A percentile compares a stretch with the other conserved stretches of the same genome.
Evolutionary conservation across 2,888 invertebrate genomes (phyloP).

Genomic region (Drosophila limbata): DNA sequence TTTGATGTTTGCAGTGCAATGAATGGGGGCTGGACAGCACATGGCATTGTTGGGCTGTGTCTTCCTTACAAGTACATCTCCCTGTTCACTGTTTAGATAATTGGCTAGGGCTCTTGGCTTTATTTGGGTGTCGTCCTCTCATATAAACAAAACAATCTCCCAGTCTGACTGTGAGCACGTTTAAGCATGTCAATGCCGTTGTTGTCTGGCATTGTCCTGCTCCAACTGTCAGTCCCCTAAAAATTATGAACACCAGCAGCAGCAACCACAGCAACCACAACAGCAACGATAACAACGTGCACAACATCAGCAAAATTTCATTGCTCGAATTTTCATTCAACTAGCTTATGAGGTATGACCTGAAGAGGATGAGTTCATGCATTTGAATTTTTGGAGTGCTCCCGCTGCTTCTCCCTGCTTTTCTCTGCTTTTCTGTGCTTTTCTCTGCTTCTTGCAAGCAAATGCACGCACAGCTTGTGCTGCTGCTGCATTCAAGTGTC

Average conservation of each 20-base stretch:
- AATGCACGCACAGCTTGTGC: slow-evolving; percentile 15
- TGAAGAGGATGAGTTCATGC: slow-evolving; percentile 37
- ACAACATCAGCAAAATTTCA: slow-evolving; percentile 41
- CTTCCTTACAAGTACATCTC: neutral
- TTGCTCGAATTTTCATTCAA: slow-evolving; percentile 62
- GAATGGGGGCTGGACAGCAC: slow-evolving; percentile 20
- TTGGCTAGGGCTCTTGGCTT: slow-evolving; percentile 31
- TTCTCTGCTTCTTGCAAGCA: slow-evolving; percentile 2
- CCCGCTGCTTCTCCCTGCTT: neutral
- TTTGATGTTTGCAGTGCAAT: slow-evolving; percentile 14
- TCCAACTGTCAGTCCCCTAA: slow-evolving; percentile 49
- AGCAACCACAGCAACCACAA: slow-evolving; percentile 10
- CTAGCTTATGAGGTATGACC: slow-evolving; percentile 66
- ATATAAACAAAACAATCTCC: slow-evolving; percentile 31
- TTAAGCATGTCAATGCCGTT: slow-evolving; percentile 61
- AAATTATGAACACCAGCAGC: slow-evolving; percentile 56
- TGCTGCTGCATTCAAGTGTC: slow-evolving; percentile 50
- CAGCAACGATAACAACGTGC: slow-evolving; percentile 27
- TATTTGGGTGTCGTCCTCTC: slow-evolving; percentile 2
- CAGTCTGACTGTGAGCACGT: slow-evolving; percentile 48
- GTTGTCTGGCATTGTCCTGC: slow-evolving; percentile 35
- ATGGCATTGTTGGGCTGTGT: slow-evolving; percentile 15
- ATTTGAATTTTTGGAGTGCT: slow-evolving; percentile 52
- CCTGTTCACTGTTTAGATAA: slow-evolving; percentile 24
- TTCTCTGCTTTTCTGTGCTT: neutral